Conservation (phyloP, 2,797 vertebrate genomes). For the Hoplostethus mediterraneus region DNA sequence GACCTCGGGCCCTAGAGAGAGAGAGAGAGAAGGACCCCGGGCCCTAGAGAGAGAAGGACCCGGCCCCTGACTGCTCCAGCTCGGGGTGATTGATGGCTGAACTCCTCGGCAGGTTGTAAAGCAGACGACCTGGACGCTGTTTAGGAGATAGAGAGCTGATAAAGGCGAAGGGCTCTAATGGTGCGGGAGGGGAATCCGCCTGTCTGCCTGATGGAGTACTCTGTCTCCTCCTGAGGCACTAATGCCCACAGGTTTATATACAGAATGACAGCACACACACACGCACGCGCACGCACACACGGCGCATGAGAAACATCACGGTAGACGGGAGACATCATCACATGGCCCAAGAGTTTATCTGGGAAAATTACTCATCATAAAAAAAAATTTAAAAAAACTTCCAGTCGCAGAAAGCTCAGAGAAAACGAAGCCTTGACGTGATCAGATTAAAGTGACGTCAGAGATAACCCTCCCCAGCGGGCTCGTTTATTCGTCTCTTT, state of each 20-base stretch:
- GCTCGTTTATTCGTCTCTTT: neutral
- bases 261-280: slow-evolving; percentile 38
- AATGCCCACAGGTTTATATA: slow-evolving; percentile 73
- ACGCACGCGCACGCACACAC: neutral
- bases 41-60: neutral
- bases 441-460: slow-evolving; percentile 40
- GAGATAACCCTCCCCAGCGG: neutral
- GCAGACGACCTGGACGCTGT: slow-evolving; percentile 69
- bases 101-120: slow-evolving; percentile 60
- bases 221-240: slow-evolving; percentile 55
- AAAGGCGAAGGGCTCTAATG: slow-evolving; percentile 66
- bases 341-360: slow-evolving; percentile 46
- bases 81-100: slow-evolving; percentile 65
- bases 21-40: too few relatives aligned
- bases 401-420: slow-evolving; percentile 34
- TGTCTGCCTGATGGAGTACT: slow-evolving; percentile 73
- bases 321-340: slow-evolving; percentile 34
- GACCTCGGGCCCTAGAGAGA: neutral
- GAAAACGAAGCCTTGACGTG: slow-evolving; percentile 43
- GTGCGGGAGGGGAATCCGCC: slow-evolving; percentile 58
- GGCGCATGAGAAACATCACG: slow-evolving; percentile 1
- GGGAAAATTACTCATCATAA: slow-evolving; percentile 60
- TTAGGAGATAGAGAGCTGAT: slow-evolving; percentile 81
- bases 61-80: slow-evolving; percentile 20
- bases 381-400: slow-evolving; percentile 24